A percentile compares a stretch with the other conserved stretches of the same genome.
Evolutionary conservation across 1,140 invertebrate species (phyloP).

Genomic region (Dryas iulia): DNA sequence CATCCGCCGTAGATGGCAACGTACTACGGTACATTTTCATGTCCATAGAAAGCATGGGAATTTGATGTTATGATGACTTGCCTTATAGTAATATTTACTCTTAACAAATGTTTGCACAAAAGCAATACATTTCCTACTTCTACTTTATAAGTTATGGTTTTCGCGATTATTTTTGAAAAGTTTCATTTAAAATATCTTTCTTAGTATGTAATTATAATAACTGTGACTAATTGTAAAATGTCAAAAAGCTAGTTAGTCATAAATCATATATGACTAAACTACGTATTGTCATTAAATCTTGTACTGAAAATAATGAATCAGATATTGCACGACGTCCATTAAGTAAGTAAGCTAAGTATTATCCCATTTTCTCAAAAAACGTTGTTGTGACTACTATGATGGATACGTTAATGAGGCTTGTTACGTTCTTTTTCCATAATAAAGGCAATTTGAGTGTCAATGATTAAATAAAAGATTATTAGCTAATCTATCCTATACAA

Average conservation of each 20-base stretch:
- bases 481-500: too few species aligned
- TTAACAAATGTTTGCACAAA: background rate
- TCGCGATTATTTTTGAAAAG: too few species aligned
- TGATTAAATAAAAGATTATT: too few species aligned
- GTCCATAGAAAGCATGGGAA: constrained; percentile 13
- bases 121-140: too few species aligned
- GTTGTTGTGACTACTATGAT: too few species aligned
- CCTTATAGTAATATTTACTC: background rate
- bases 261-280: background rate
- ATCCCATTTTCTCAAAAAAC: background rate
- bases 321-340: background rate
- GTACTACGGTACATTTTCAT: constrained; percentile 11
- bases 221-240: background rate
- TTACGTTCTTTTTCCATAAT: too few species aligned
- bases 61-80: background rate
- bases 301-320: background rate
- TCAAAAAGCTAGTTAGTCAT: background rate
- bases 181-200: background rate
- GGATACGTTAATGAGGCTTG: too few species aligned
- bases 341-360: background rate
- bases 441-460: too few species aligned
- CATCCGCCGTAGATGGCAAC: constrained; percentile 21
- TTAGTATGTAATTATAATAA: background rate
- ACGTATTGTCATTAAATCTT: background rate
- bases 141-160: too few species aligned